A percentile compares a stretch with the other conserved stretches of the same genome.
Conservation (phyloP, 2,888 invertebrate genomes). For the Drosophila affinis region DNA sequence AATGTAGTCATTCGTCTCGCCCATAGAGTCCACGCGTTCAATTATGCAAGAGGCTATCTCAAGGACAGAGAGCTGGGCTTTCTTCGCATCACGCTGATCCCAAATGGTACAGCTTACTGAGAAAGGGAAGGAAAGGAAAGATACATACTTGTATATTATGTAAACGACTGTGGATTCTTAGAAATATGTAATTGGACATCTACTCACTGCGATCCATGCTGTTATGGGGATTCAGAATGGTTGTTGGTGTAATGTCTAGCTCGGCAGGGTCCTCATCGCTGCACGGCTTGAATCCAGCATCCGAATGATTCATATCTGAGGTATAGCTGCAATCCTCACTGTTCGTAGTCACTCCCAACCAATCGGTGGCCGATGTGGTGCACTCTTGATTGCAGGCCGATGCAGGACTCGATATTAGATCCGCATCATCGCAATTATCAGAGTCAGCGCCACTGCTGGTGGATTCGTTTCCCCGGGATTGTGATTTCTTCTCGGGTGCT, state of each 20-base stretch:
- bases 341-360: constrained; percentile 95
- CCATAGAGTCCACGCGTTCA: constrained; percentile 93
- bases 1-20: constrained; percentile 91
- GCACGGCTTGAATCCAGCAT: constrained; percentile 85
- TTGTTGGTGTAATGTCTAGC: constrained; percentile 89
- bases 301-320: constrained; percentile 89
- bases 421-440: constrained; percentile 85
- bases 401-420: constrained; percentile 87
- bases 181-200: not conserved
- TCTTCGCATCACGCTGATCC: constrained; percentile 95
- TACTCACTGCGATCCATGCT: constrained; percentile 90
- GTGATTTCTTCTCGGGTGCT: constrained; percentile 38
- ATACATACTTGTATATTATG: no score
- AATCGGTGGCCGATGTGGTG: constrained; percentile 89
- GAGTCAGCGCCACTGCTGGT: constrained; percentile 81
- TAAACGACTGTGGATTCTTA: not conserved
- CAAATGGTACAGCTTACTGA: constrained; percentile 97
- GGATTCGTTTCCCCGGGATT: constrained; percentile 51
- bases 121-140: no score
- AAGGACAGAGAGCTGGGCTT: constrained; percentile 95
- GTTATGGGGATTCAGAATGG: constrained; percentile 89
- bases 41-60: constrained; percentile 98
- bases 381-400: constrained; percentile 84
- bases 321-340: constrained; percentile 90
- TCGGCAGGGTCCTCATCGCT: constrained; percentile 85